phyloP scores from a whole-genome alignment of 53 echinoderm and acorn worm genomes.

The Echinarachnius parma region DNA sequence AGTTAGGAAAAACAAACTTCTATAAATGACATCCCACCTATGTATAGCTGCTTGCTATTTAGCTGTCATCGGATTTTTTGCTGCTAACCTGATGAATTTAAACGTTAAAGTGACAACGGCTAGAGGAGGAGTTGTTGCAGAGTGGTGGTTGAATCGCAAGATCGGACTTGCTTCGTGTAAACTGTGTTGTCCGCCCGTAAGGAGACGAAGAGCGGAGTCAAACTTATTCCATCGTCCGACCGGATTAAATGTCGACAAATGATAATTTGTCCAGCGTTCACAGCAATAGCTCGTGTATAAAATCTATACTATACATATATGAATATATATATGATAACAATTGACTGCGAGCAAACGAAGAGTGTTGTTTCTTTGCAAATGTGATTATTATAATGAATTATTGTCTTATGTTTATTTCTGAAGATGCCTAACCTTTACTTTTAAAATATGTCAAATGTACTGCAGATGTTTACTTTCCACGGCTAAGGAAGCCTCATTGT shows the following conservation, averaged over 20 bases:
- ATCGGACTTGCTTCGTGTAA: conserved; percentile 12
- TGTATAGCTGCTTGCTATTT: conserved; percentile 16
- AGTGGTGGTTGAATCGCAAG: neutral
- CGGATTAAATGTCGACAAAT: conserved; percentile 9
- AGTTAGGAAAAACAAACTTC: too few species aligned
- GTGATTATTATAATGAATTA: neutral
- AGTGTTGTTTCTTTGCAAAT: conserved; percentile 6
- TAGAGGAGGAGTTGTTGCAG: neutral
- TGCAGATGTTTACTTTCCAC: conserved; percentile 27
- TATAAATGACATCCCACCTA: conserved; percentile 23
- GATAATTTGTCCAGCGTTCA: conserved; percentile 18
- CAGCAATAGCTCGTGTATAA: conserved; percentile 47
- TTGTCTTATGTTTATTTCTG: conserved; percentile 24
- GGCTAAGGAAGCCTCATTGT: conserved; percentile 36
- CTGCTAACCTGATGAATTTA: conserved; percentile 13
- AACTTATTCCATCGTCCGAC: conserved; percentile 34
- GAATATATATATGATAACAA: conserved; percentile 35
- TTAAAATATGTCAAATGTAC: conserved; percentile 28
- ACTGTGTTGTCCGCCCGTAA: neutral
- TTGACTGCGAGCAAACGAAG: conserved; percentile 12
- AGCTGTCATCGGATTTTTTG: conserved; percentile 23
- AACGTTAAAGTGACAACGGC: conserved; percentile 10
- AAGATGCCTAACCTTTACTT: conserved; percentile 28
- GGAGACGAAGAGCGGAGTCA: conserved; percentile 1
- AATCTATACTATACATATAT: too few species aligned